Evolutionary conservation across 2,797 vertebrate genomes (phyloP).

Genomic region (Vireo griseus): DNA sequence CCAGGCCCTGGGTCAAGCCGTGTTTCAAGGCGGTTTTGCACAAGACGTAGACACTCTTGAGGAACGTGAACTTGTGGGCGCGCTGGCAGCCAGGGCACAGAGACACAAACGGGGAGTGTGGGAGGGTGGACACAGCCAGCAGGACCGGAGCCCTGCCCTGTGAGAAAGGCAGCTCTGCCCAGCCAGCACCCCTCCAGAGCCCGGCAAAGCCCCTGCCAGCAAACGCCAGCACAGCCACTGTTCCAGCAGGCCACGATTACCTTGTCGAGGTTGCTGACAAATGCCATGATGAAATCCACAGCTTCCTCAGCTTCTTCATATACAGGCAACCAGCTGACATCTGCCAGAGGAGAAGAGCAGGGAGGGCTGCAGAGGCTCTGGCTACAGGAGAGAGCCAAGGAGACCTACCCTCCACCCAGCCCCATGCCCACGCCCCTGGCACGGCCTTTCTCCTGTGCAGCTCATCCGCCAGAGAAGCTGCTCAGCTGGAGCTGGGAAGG

Average conservation of each 20-base stretch:
- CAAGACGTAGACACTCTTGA: background rate
- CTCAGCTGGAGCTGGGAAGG: background rate
- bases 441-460: background rate
- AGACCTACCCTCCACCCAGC: background rate
- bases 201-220: background rate
- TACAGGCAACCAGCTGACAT: background rate
- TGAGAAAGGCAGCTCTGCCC: background rate
- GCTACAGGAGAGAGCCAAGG: background rate
- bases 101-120: background rate
- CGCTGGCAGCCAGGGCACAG: background rate
- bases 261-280: background rate
- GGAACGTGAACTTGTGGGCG: background rate
- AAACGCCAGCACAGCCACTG: background rate
- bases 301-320: background rate
- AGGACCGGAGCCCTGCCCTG: background rate
- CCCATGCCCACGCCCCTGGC: background rate
- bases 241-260: background rate
- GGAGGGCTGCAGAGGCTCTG: background rate
- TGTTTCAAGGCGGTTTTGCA: background rate
- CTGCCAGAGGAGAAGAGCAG: background rate
- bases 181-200: background rate
- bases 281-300: background rate
- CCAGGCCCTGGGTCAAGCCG: background rate
- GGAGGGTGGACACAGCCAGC: background rate
- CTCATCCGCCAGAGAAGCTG: background rate